phyloP scores from a whole-genome alignment of 2,797 vertebrate species.

The Poecilia gillii region DNA sequence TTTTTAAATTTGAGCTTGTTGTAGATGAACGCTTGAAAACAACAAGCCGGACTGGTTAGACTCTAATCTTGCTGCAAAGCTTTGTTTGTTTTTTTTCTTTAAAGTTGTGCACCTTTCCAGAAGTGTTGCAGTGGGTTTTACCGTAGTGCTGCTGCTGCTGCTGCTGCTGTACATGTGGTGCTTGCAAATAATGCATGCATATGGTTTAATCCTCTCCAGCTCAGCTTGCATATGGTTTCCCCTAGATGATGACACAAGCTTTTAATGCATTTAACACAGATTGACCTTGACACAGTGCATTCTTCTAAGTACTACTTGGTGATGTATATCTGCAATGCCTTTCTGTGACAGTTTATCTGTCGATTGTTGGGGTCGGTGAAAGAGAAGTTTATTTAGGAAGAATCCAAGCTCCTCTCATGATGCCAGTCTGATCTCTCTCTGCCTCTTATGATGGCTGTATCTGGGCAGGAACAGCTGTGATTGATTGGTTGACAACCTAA shows the following conservation, averaged over 20 bases:
- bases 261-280: slow-evolving; percentile 56
- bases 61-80: not conserved
- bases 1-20: slow-evolving; percentile 8
- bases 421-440: slow-evolving; percentile 16
- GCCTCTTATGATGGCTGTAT: slow-evolving; percentile 2
- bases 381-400: not conserved
- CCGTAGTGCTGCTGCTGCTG: not conserved
- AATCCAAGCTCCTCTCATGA: not conserved
- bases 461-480: slow-evolving; percentile 9
- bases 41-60: not conserved
- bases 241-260: slow-evolving; percentile 49
- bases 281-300: slow-evolving; percentile 55
- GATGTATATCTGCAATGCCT: not conserved
- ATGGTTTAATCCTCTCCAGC: slow-evolving; percentile 49
- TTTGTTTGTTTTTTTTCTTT: slow-evolving; percentile 8
- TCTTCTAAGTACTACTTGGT: slow-evolving; percentile 5
- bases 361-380: not conserved
- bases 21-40: not conserved
- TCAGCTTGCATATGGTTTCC: slow-evolving; percentile 46
- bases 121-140: not conserved
- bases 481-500: slow-evolving; percentile 52
- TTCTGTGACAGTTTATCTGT: not conserved
- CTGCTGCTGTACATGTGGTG: not conserved
- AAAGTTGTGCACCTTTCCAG: slow-evolving; percentile 2
- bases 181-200: slow-evolving; percentile 31